These are phyloP conservation scores for Eupithecia subfuscata DNA, from an alignment of 2,888 invertebrate genomes.

Conservation along the genomic window DNA sequence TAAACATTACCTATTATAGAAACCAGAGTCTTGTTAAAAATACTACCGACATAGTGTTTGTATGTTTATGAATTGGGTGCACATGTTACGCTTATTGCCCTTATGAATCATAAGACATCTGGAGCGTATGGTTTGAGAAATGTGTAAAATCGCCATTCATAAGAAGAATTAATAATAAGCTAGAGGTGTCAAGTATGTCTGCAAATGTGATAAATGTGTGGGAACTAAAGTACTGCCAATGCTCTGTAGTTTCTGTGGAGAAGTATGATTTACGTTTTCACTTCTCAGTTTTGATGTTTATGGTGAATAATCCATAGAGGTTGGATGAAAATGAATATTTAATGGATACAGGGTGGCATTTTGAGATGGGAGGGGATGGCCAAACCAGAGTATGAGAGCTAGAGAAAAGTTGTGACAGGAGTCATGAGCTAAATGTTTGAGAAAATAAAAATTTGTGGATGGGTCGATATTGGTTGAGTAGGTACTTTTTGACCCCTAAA, in stretches of 20 bases:
- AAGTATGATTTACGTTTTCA: neutral
- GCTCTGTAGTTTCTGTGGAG: neutral
- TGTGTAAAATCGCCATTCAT: constrained; percentile 32
- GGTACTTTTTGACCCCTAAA: neutral
- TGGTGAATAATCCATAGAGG: neutral
- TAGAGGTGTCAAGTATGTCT: constrained; percentile 7
- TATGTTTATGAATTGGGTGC: constrained; percentile 61
- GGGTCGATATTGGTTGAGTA: no score
- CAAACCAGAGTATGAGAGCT: neutral
- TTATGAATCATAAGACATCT: constrained; percentile 58
- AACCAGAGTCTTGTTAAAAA: constrained; percentile 45
- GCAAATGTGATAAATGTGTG: constrained; percentile 27
- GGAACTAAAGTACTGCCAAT: constrained; percentile 10
- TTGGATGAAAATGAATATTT: neutral
- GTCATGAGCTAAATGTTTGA: neutral
- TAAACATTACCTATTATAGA: constrained; percentile 58
- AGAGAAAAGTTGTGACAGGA: neutral
- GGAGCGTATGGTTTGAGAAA: constrained; percentile 14
- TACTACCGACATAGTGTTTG: constrained; percentile 53
- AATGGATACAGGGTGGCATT: neutral
- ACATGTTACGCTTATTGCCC: constrained; percentile 53
- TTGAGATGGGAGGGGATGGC: neutral
- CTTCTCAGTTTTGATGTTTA: neutral
- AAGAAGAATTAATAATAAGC: neutral
- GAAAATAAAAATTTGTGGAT: no score